Base-by-base conservation (phyloP, 1,140 invertebrate species). In the Dinothrombium tinctorium region DNA sequence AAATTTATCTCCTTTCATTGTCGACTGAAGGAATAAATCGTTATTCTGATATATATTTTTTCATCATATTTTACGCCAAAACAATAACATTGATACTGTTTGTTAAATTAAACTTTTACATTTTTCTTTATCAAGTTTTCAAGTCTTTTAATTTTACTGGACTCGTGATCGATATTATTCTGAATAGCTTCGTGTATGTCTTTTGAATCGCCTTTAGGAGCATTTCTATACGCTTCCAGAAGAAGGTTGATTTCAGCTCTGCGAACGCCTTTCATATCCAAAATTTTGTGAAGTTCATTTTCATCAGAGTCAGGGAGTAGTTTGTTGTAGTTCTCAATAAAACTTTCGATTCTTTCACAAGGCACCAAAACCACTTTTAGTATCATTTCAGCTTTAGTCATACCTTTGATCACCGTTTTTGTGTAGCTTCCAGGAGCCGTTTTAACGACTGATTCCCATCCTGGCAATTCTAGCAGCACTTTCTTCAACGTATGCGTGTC, bases 341-440 rank as follows among this genome's bases (percentile, higher is more conserved):
- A 96, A 6, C 63, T 59, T 28, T 61, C 65, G 31, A 55, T 52
- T 0, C 67, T 59, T 50, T 89, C 77, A 24, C 80, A 70, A 0
- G 86, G 83, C 2, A 84, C 76, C 86, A 98, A 95, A 0, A 95
- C 83, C 35, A 94, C 70, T 64, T 99, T 98, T 4, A 98, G 61
- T 32, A 98, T 84, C 81, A 96, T 89, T 63, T 99, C 92, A 0
- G 89, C 90, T 53, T 83, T 84, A 3, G 83, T 86, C 84, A 98
- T 95, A 26, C 84, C 77, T 60, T 92, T 90, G 0, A 84, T 74
- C 0, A 98, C 87, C 15, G 94, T 79, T 58, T 76, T 69, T 12
- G 71, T 73, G 50, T 69, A 77, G 51, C 69, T 70, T 45, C 49
- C 49, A 22, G 51, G 53, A 45, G 58, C 57, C 11, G 47, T 47